Conservation (phyloP, 2,797 vertebrate species). For the Gymnocypris eckloni region DNA sequence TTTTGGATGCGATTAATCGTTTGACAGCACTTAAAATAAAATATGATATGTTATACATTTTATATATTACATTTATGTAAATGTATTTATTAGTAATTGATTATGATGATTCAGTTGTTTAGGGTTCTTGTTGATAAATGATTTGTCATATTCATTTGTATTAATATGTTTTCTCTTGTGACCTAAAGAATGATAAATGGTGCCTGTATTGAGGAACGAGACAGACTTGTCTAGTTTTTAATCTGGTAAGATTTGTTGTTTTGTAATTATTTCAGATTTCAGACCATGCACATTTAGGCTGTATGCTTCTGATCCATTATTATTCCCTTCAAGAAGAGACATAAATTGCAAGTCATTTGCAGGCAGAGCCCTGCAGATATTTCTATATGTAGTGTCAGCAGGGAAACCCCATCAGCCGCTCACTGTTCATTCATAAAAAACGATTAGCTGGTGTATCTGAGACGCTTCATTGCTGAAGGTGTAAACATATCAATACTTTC, state of each 20-base stretch:
- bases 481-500: slow-evolving; percentile 69
- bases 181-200: not conserved
- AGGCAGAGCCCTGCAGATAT: slow-evolving; percentile 17
- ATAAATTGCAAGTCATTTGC: slow-evolving; percentile 10
- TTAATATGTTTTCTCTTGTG: not conserved
- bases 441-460: slow-evolving; percentile 35
- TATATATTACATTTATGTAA: not conserved
- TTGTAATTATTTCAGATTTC: not conserved
- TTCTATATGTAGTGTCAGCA: slow-evolving; percentile 33
- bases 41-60: not conserved
- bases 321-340: not conserved
- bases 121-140: not conserved
- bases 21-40: not conserved
- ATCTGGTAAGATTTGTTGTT: not conserved
- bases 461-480: slow-evolving; percentile 59
- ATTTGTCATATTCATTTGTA: not conserved
- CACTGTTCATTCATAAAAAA: slow-evolving; percentile 66
- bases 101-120: not conserved
- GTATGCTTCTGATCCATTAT: not conserved
- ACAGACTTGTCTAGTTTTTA: not conserved
- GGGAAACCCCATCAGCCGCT: slow-evolving; percentile 48
- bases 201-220: not conserved
- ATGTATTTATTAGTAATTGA: not conserved
- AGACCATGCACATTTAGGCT: not conserved
- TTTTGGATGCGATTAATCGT: not conserved